Evolutionary conservation across 2,888 invertebrate species (phyloP).

Genomic region (Nymphalis polychloros): DNA sequence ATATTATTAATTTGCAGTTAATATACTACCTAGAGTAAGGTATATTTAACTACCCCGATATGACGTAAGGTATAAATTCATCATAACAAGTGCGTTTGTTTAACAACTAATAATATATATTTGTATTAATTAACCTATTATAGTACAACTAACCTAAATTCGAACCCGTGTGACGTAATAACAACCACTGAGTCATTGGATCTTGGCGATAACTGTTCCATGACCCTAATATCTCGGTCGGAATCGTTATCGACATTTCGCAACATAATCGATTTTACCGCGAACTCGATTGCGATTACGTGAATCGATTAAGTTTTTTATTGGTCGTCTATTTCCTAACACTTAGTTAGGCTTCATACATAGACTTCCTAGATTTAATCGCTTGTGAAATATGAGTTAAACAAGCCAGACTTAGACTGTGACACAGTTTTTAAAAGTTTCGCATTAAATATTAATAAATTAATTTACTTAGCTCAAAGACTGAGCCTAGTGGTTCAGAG

Average conservation of each 20-base stretch:
- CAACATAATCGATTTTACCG: slow-evolving; percentile 34
- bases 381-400: background rate
- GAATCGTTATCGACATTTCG: slow-evolving; percentile 23
- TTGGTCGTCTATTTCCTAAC: slow-evolving; percentile 2
- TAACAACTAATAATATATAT: no score
- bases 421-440: no score
- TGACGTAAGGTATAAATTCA: no score
- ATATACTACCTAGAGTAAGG: no score
- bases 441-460: no score
- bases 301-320: slow-evolving; percentile 25
- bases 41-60: no score
- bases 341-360: slow-evolving; percentile 2
- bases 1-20: no score
- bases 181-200: background rate
- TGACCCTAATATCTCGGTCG: slow-evolving; percentile 24
- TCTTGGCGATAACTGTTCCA: slow-evolving; percentile 19
- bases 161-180: background rate
- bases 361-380: background rate
- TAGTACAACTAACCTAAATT: background rate
- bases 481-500: no score
- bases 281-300: slow-evolving; percentile 29
- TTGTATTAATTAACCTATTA: no score
- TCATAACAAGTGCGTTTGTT: no score
- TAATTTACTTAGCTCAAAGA: no score
- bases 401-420: no score